Base-by-base conservation (phyloP, 2,113 vertebrate genomes). In the Pseudois nayaur region DNA sequence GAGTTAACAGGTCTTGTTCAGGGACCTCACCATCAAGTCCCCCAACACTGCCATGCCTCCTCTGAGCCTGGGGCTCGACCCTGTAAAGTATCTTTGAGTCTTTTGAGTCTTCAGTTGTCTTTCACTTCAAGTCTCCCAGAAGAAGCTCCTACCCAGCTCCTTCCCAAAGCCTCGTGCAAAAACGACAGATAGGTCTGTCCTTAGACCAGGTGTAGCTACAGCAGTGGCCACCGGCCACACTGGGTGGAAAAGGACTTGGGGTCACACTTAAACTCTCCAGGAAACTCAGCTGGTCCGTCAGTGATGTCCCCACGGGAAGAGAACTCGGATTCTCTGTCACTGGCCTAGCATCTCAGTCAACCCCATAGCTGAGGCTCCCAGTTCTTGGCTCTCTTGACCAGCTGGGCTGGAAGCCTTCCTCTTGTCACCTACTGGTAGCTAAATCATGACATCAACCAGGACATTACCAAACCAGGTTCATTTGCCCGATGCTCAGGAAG, bases 301-400 rank as follows among this genome's bases (percentile, higher is more conserved):
- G 36, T 25, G 10, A 62, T 6, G 16, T 33, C n/a, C n/a, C 40
- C 14, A 31, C 0, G 7, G 13, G 0, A 5, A 15, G 0, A 50
- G 23, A 7, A 17, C 54, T 40, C 2, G 3, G 79, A 3, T 16
- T 43, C 45, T 11, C 55, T 21, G 3, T 48, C 89, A 10, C 43
- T 60, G 29, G 14, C 11, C 6, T 43, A 14, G 54, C 87, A 19
- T 67, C 62, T 67, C 54, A 25, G 7, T 27, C 48, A 23, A 1
- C 4, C 25, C 23, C n/a, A n/a, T 2, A 11, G 25, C 27, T 36
- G 29, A 60, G 19, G 15, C 48, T 74, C 45, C 8, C 3, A 40
- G 79, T 13, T 17, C 33, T 90, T 45, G 15, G 57, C 14, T 36
- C 13, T 88, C 8, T 40, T 31, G 40, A n/a, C 36, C 8, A 82